Conservation (phyloP, 2,888 invertebrate genomes). For the Mactromeris polynyma region DNA sequence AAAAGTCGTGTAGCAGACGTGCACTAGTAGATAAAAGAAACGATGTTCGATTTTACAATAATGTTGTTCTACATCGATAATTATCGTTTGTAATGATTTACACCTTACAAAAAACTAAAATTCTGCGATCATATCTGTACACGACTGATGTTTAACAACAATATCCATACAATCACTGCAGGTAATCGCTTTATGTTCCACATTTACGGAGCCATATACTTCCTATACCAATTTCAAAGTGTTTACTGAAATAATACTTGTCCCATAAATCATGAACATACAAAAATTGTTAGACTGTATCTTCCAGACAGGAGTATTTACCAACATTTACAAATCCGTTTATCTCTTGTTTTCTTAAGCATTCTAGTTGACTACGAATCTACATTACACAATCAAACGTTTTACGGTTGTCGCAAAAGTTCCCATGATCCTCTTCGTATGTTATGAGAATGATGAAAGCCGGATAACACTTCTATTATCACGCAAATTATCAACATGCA, state of each 20-base stretch:
- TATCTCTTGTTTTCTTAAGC: slow-evolving; percentile 5
- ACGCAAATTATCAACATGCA: slow-evolving; percentile 27
- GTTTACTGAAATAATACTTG: not conserved
- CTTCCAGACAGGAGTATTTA: not conserved
- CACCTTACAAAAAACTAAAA: not conserved
- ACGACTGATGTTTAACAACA: not conserved
- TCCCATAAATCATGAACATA: not conserved
- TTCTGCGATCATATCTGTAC: not conserved
- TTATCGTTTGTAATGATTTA: not conserved
- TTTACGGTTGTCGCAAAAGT: slow-evolving; percentile 23
- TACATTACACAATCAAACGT: slow-evolving; percentile 1
- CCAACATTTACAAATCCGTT: not conserved
- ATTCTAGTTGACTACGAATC: not conserved
- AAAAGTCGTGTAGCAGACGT: no score
- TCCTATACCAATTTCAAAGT: slow-evolving; percentile 20
- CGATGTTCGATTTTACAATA: no score
- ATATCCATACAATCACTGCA: not conserved
- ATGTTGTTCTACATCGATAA: not conserved
- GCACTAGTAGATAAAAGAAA: no score
- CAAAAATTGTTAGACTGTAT: slow-evolving; percentile 1
- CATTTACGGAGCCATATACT: not conserved
- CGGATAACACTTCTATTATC: slow-evolving; percentile 18
- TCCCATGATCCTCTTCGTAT: slow-evolving; percentile 31
- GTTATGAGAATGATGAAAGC: not conserved
- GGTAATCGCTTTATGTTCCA: not conserved